These are phyloP conservation scores for Mylabris sibirica DNA, from an alignment of 2,888 invertebrate species.

Conservation along the genomic window DNA sequence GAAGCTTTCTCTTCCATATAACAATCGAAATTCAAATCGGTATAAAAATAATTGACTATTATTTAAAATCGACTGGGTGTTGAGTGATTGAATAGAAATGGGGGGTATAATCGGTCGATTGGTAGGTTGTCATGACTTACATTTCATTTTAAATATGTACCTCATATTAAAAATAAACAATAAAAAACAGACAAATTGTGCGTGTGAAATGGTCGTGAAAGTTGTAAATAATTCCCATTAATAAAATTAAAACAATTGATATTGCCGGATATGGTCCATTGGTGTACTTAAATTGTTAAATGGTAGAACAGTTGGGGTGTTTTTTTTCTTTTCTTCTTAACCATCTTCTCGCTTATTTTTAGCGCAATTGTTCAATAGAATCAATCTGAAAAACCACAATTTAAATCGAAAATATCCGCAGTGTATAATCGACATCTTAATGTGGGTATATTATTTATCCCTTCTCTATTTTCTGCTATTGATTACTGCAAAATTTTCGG, in stretches of 20 bases:
- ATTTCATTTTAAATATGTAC: neutral
- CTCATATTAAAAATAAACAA: no score
- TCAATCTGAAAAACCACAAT: neutral
- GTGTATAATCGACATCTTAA: neutral
- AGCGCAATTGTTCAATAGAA: neutral
- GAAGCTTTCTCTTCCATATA: neutral
- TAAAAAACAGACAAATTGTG: neutral
- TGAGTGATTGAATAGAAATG: neutral
- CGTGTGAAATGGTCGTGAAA: neutral
- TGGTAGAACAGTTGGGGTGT: neutral
- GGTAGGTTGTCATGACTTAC: neutral
- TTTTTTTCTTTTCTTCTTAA: neutral
- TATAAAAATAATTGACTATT: neutral
- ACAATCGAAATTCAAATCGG: neutral
- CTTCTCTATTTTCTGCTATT: neutral
- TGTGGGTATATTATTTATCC: neutral
- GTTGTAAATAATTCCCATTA: slow-evolving; percentile 1
- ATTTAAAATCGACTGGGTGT: slow-evolving; percentile 5
- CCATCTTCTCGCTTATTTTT: neutral
- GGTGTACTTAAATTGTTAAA: neutral
- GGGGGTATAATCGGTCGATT: neutral
- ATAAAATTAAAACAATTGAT: slow-evolving; percentile 8
- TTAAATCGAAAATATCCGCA: neutral
- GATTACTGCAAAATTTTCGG: neutral
- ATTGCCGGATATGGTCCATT: neutral